phyloP scores from a whole-genome alignment of 2,797 vertebrate species.

The Aplochiton taeniatus region DNA sequence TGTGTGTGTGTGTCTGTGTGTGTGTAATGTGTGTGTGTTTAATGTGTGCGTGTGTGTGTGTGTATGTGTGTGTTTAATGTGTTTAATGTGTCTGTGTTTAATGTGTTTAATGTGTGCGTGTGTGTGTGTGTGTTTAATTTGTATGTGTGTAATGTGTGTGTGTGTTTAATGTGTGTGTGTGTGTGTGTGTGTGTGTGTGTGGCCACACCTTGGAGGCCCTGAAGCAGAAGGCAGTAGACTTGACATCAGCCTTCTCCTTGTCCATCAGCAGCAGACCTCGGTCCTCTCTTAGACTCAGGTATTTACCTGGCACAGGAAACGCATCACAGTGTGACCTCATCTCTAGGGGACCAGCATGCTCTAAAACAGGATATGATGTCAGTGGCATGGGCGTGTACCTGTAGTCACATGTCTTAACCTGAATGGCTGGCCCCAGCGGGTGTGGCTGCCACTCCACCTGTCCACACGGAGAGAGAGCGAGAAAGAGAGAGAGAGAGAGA shows the following conservation, averaged over 20 bases:
- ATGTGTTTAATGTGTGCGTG: not conserved
- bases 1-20: not conserved
- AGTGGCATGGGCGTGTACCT: conserved; percentile 31
- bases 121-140: not conserved
- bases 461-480: conserved; percentile 12
- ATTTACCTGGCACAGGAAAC: conserved; percentile 70
- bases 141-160: not conserved
- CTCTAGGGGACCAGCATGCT: no score
- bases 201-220: conserved; percentile 88
- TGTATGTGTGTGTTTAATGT: not conserved
- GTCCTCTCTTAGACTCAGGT: conserved; percentile 90
- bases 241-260: conserved; percentile 90
- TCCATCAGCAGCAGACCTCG: conserved; percentile 88
- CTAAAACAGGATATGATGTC: no score
- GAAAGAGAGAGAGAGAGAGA: no score
- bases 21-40: no score
- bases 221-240: conserved; percentile 93
- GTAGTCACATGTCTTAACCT: conserved; percentile 93
- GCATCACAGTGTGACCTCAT: no score
- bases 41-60: not conserved
- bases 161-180: not conserved
- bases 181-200: not conserved
- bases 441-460: conserved; percentile 97
- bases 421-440: conserved; percentile 93
- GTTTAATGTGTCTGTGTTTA: not conserved